phyloP scores from a whole-genome alignment of 2,113 vertebrate species.

The Lamprotornis superbus region DNA sequence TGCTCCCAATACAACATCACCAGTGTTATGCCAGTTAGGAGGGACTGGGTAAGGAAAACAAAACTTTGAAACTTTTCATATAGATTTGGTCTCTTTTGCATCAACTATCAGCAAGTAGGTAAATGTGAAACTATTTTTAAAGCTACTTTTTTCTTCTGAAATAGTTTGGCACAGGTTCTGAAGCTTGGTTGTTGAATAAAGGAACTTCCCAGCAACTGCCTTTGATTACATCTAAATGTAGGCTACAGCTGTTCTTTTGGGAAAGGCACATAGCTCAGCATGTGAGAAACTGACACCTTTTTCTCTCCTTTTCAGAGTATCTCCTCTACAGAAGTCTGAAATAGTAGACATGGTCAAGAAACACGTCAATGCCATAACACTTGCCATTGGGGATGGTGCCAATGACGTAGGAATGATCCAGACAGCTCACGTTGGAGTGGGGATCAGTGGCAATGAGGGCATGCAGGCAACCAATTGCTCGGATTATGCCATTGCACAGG shows the following conservation, averaged over 20 bases:
- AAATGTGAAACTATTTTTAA: constrained; percentile 39
- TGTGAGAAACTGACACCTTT: constrained; percentile 59
- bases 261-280: background rate
- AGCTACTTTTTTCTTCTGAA: constrained; percentile 39
- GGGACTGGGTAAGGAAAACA: background rate
- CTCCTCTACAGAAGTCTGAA: constrained; percentile 98
- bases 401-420: constrained; percentile 99
- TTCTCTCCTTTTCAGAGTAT: constrained; percentile 83
- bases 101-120: background rate
- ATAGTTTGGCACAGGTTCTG: constrained; percentile 53
- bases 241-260: constrained; percentile 65
- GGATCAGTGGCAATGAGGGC: constrained; percentile 98
- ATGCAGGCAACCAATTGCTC: constrained; percentile 99
- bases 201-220: constrained; percentile 48
- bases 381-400: constrained; percentile 96
- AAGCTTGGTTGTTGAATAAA: constrained; percentile 46
- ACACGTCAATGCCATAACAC: constrained; percentile 95
- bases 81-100: background rate
- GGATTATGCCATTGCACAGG: constrained; percentile 97
- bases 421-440: constrained; percentile 95
- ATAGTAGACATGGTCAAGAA: constrained; percentile 99
- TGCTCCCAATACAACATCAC: background rate
- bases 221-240: constrained; percentile 62
- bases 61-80: background rate
- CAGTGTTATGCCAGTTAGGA: background rate